Percentiles rank a stretch among this genome's conserved stretches.
Evolutionary conservation across 2,113 vertebrate genomes (phyloP).

Genomic region (Lepus europaeus): DNA sequence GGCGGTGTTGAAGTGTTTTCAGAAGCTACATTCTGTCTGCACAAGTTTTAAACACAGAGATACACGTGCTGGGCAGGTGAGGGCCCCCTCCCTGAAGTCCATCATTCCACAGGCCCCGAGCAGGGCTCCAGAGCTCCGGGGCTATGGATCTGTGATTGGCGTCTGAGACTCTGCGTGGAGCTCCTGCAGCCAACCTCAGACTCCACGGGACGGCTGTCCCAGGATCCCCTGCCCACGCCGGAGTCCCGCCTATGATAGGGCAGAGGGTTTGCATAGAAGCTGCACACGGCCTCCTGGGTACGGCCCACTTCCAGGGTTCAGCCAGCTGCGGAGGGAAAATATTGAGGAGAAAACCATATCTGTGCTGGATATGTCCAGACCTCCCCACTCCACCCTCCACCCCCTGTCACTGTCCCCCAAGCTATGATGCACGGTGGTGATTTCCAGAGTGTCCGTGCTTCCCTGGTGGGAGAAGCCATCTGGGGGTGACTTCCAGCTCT

Average conservation of each 20-base stretch:
- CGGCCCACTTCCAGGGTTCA: background rate
- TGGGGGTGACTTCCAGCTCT: background rate
- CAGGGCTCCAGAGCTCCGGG: too few species aligned
- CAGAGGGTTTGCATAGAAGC: background rate
- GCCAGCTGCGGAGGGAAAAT: background rate
- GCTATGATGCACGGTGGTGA: too few species aligned
- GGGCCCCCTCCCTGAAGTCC: too few species aligned
- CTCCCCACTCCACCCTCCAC: too few species aligned
- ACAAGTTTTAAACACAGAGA: background rate
- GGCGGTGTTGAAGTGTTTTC: background rate
- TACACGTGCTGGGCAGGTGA: background rate
- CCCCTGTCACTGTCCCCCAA: background rate
- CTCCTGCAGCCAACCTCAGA: background rate
- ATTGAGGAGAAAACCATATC: too few species aligned
- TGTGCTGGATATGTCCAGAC: background rate
- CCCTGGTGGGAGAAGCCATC: background rate
- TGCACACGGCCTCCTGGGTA: background rate
- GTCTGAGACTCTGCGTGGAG: too few species aligned
- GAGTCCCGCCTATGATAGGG: too few species aligned
- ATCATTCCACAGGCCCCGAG: too few species aligned
- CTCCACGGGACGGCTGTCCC: background rate
- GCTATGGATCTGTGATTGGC: too few species aligned
- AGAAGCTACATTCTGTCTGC: background rate
- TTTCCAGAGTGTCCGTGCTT: background rate
- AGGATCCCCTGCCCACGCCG: background rate